Evolutionary conservation across 2,888 invertebrate genomes (phyloP).

Genomic region (Microplitis deprimator): DNA sequence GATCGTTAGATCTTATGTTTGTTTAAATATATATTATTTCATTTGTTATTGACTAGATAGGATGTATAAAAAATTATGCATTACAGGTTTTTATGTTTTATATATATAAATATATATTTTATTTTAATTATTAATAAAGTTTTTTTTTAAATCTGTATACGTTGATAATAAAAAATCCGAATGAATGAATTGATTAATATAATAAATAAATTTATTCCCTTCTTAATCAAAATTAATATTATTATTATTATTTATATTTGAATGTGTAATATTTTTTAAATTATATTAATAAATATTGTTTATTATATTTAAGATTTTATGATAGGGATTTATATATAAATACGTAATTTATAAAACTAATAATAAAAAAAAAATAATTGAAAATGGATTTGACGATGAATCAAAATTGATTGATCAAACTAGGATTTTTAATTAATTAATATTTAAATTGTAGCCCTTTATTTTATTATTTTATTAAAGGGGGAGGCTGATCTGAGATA

Average conservation of each 20-base stretch:
- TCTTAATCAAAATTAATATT: background rate
- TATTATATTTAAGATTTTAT: background rate
- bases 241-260: background rate
- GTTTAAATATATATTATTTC: background rate
- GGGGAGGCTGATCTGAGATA: too few species aligned
- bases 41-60: background rate
- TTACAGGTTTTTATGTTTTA: background rate
- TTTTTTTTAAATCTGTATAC: background rate
- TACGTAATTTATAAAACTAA: background rate
- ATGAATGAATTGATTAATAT: slow-evolving; percentile 1
- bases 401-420: background rate
- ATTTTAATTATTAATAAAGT: background rate
- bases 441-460: background rate
- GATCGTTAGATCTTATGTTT: background rate
- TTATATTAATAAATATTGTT: background rate
- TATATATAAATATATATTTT: background rate
- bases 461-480: slow-evolving; percentile 17
- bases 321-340: background rate
- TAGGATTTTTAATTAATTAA: background rate
- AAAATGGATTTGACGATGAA: background rate
- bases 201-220: background rate
- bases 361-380: background rate
- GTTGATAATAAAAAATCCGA: background rate
- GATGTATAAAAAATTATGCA: background rate
- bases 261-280: too few species aligned